phyloP scores from a whole-genome alignment of 1,140 invertebrate species.

The Sarcophaga peregrina region DNA sequence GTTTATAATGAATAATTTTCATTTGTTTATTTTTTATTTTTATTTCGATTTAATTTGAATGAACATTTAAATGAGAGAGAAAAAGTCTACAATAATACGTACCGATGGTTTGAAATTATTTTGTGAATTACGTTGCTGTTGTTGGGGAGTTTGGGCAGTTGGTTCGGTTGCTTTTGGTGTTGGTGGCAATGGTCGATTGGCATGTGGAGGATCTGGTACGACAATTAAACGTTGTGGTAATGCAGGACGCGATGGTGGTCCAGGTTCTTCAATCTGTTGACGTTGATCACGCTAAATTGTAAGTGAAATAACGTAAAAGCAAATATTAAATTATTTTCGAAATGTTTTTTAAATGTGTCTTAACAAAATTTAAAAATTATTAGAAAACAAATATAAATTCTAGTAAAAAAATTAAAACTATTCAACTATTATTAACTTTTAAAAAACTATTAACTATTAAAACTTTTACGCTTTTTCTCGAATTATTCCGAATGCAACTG shows the following conservation, averaged over 20 bases:
- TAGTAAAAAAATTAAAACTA: no score
- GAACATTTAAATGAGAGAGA: neutral
- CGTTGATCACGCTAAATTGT: constrained; percentile 59
- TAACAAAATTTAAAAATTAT: no score
- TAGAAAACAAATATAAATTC: no score
- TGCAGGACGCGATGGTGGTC: constrained; percentile 84
- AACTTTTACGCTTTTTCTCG: no score
- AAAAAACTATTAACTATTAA: no score
- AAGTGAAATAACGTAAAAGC: neutral
- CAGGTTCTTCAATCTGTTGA: constrained; percentile 77
- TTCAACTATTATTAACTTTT: no score
- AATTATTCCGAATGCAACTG: no score
- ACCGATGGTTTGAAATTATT: constrained; percentile 88
- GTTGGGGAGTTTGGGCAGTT: constrained; percentile 70
- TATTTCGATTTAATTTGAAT: neutral
- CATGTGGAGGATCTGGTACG: constrained; percentile 74
- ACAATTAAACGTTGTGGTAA: constrained; percentile 89
- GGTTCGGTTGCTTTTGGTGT: constrained; percentile 73
- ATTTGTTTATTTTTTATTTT: neutral
- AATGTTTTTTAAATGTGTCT: neutral
- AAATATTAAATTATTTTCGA: constrained; percentile 7
- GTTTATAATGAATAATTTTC: neutral
- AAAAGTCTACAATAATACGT: constrained; percentile 59
- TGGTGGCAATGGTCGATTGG: constrained; percentile 82
- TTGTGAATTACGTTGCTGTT: constrained; percentile 80